These are phyloP conservation scores for Characodon lateralis DNA, from an alignment of 2,797 vertebrate species.

Conservation along the genomic window DNA sequence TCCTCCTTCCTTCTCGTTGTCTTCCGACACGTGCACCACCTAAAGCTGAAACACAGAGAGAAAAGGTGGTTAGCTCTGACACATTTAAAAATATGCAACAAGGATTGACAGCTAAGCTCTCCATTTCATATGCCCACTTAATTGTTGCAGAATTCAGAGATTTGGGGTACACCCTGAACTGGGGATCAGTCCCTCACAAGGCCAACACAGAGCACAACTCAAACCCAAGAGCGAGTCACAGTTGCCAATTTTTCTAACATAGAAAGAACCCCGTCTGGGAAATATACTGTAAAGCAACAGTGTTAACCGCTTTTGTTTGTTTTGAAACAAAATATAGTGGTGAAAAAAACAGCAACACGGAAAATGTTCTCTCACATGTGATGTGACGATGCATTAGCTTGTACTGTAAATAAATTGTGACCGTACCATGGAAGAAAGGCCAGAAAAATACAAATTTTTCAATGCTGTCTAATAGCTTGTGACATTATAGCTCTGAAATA, in stretches of 20 bases:
- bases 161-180: not conserved
- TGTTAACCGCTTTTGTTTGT: not conserved
- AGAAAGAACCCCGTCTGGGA: not conserved
- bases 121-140: not conserved
- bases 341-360: no score
- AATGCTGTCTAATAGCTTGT: not conserved
- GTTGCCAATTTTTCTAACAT: not conserved
- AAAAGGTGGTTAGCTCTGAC: conserved; percentile 22
- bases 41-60: conserved; percentile 66
- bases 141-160: not conserved
- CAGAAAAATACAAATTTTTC: not conserved
- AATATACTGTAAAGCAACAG: not conserved
- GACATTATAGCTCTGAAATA: not conserved
- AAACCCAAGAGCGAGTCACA: not conserved
- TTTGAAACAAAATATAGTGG: not conserved
- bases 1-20: conserved; percentile 83
- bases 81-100: not conserved
- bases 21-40: conserved; percentile 90
- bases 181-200: not conserved
- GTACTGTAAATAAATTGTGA: not conserved
- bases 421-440: not conserved
- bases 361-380: not conserved
- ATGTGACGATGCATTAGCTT: not conserved
- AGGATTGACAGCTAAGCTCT: not conserved
- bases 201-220: not conserved